Evolutionary conservation across 1,140 invertebrate genomes (phyloP), one percentile per base, ranked within the genome.

Genomic region (Camponotus vicinus): DNA sequence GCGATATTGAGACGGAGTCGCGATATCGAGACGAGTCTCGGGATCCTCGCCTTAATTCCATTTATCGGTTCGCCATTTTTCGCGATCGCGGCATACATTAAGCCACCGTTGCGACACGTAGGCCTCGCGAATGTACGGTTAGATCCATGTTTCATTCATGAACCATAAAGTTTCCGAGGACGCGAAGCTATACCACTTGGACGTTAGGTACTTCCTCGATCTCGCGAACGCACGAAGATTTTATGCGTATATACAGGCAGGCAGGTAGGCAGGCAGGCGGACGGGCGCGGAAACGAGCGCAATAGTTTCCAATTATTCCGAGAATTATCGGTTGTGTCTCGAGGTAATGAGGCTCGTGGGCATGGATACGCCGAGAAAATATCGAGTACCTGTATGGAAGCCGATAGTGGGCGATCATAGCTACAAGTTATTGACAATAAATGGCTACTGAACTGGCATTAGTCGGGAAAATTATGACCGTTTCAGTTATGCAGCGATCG

Each of bases 131-230:
- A 92, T 91, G 91, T 92, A 92, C 89, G 91, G 89, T 89, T 89
- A 91, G 88, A 77, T 67, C 90, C 59, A 94, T 94, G 93, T 94
- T 94, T 94, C 93, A 94, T 94, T 94, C 94, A 94, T 94, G 93
- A 94, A 93, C 91, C 92, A 93, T 94, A 93, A 94, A 94, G 89
- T 93, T 92, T 73, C 88, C 49, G 89, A 64, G 83, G 78, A 83
- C 34, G 83, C 73, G 64, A 15, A 42, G 8, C 76, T 59, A 57
- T 37, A 63, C 13, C n/a, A 42, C 69, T 61, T 76, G 3, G 4
- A 52, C 73, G 79, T 75, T 75, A 61, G 63, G 27, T 70, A 40
- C 86, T 88, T 89, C 85, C 85, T 78, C 78, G 73, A 73, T 76
- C 59, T 27, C 49, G 55, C 73, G 34, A 67, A 71, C 13, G 13